A percentile compares a stretch with the other conserved stretches of the same genome.
These are phyloP conservation scores for Cyprinodon brontotheroides DNA, from an alignment of 2,113 vertebrate genomes.

Conservation along the genomic window DNA sequence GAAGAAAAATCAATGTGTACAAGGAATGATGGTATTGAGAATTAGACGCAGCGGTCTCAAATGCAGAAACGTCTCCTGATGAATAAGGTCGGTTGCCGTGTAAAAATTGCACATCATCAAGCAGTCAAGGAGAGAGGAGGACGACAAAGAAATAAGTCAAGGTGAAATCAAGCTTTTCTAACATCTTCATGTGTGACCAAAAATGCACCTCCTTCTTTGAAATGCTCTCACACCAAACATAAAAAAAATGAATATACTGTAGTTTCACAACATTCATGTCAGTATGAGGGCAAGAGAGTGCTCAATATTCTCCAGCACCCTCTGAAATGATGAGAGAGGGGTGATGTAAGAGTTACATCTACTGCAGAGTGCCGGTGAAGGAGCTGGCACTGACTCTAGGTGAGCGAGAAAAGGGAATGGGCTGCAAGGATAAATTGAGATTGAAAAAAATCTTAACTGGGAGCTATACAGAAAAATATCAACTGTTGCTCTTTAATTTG, in stretches of 20 bases:
- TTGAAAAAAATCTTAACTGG: conserved; percentile 35
- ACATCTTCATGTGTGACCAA: conserved; percentile 32
- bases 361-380: conserved; percentile 63
- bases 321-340: conserved; percentile 58
- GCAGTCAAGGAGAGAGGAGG: conserved; percentile 37
- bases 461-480: conserved; percentile 40
- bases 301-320: conserved; percentile 67
- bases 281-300: conserved; percentile 68
- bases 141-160: conserved; percentile 60
- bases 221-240: conserved; percentile 17
- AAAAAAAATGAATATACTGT: conserved; percentile 32
- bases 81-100: conserved; percentile 53
- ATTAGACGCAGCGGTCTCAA: conserved; percentile 57
- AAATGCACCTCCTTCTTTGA: conserved; percentile 1
- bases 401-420: conserved; percentile 20
- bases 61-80: conserved; percentile 64
- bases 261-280: conserved; percentile 57
- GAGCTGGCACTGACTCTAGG: conserved; percentile 45
- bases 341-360: conserved; percentile 72
- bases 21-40: conserved; percentile 55
- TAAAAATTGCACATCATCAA: conserved; percentile 65
- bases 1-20: conserved; percentile 64
- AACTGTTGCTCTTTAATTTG: conserved; percentile 48
- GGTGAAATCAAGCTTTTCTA: conserved; percentile 59
- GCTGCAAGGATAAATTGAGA: conserved; percentile 40